Percentiles rank a stretch among this genome's conserved stretches.
Evolutionary conservation across 1,140 invertebrate genomes (phyloP).

Genomic region (Cydia strobilella): DNA sequence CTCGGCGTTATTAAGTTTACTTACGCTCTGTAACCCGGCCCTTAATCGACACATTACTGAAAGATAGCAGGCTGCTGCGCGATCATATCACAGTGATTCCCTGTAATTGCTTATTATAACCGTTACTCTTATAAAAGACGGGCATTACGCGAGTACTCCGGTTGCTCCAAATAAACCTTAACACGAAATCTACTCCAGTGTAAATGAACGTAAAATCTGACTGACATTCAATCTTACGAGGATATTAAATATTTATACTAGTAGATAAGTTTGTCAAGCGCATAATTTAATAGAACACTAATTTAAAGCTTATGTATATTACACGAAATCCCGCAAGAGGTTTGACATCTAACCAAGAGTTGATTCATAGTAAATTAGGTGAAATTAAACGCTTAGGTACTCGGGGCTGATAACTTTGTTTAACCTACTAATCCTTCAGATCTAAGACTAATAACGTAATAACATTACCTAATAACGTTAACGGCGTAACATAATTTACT

Average conservation of each 20-base stretch:
- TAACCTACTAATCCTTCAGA: not conserved
- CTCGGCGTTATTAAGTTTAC: slow-evolving; percentile 38
- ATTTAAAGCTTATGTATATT: not conserved
- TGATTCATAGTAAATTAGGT: slow-evolving; percentile 2
- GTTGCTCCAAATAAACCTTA: not conserved
- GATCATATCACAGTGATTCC: slow-evolving; percentile 27
- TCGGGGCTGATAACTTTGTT: not conserved
- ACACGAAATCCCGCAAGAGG: not conserved
- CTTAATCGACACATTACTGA: slow-evolving; percentile 42
- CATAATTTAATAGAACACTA: not conserved
- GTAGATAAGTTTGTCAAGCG: not conserved
- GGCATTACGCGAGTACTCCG: not conserved
- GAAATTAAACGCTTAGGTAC: not conserved
- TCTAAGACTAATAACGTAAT: not conserved
- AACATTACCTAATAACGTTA: not conserved
- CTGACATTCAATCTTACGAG: not conserved
- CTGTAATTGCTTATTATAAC: slow-evolving; percentile 21
- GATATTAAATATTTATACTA: not conserved
- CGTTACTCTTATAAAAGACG: slow-evolving; percentile 25
- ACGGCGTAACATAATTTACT: not conserved
- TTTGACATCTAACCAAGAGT: not conserved
- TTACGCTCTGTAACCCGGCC: slow-evolving; percentile 38
- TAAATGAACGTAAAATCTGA: not conserved
- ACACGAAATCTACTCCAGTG: not conserved
- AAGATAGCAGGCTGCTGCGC: slow-evolving; percentile 38